Percentiles rank a stretch among this genome's conserved stretches.
These are phyloP conservation scores for Centruroides sculpturatus DNA, from an alignment of 1,140 invertebrate species.

Conservation along the genomic window DNA sequence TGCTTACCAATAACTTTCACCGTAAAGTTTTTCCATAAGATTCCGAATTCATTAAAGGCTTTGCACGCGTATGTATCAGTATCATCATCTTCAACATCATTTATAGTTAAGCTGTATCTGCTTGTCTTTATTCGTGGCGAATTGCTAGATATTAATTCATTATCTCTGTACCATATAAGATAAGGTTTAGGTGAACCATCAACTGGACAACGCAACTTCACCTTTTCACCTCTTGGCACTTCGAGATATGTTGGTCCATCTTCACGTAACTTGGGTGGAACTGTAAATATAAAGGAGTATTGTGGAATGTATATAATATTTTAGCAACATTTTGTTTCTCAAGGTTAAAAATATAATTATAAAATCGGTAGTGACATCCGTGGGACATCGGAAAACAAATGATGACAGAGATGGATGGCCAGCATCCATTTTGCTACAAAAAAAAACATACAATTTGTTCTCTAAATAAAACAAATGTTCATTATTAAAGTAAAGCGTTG, in stretches of 20 bases:
- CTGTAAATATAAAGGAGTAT: not conserved
- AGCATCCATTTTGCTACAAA: too few species aligned
- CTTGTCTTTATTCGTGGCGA: constrained; percentile 13
- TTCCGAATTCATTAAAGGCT: constrained; percentile 19
- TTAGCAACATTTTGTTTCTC: too few species aligned
- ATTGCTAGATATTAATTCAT: constrained; percentile 1
- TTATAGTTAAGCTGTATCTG: constrained; percentile 20
- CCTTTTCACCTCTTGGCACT: constrained; percentile 14
- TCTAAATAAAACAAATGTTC: too few species aligned
- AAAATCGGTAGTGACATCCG: too few species aligned
- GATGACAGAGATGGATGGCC: too few species aligned
- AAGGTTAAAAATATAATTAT: too few species aligned
- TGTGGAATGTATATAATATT: too few species aligned
- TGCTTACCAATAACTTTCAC: constrained; percentile 16
- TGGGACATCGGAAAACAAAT: too few species aligned
- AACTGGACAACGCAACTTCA: constrained; percentile 21
- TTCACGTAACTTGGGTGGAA: not conserved
- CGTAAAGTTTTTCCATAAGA: constrained; percentile 24
- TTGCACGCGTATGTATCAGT: constrained; percentile 21
- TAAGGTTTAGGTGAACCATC: constrained; percentile 19
- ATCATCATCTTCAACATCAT: constrained; percentile 15
- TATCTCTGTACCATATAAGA: constrained; percentile 19
- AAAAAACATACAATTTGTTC: too few species aligned
- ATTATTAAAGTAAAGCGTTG: too few species aligned
- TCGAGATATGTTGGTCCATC: not conserved